Evolutionary conservation across 2,113 vertebrate species (phyloP), one percentile per base, ranked within the genome.

Genomic region (Chaenocephalus aceratus): DNA sequence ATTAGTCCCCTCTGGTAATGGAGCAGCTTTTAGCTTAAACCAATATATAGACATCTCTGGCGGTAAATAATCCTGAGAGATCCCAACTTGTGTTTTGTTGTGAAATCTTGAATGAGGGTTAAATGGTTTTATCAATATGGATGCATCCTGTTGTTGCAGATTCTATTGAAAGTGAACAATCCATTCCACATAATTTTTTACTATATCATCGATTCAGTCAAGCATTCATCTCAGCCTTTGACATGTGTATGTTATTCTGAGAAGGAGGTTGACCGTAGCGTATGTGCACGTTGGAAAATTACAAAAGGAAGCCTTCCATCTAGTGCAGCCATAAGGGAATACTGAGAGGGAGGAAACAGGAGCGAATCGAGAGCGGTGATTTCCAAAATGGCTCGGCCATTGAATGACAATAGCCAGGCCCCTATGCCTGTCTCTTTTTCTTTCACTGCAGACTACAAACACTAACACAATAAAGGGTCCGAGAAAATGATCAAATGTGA

Each of bases 221-320:
- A 72, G 82, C 82, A 68, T 75, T 49, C 52, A 60, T 10, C 54
- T 72, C 63, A 70, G 64, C 61, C 77, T 72, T 72, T 80, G 84
- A 87, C 77, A 72, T 84, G 52, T 69, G 72, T 71, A 72, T 79
- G 70, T 82, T 86, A 41, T 73, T 83, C 71, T 86, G 83, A 72
- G 60, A 53, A 51, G 34, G 23, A 4, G 36, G 21, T 41, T 18
- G n/a, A 30, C 51, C 68, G 65, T 46, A 48, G 72, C 41, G 77
- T 90, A 89, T 93, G 90, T 93, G 80, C 90, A 95, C 92, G 93
- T 93, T 92, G 90, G 89, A 94, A 23, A 95, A 95, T 95, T 92
- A 93, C 93, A 89, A 96, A 94, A 95, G 95, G 94, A 95, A 95
- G 93, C 94, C 91, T 96, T 96, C 93, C 93, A 94, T 95, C 93